Evolutionary conservation across 2,888 invertebrate genomes (phyloP).

Genomic region (Lymantria dispar): DNA sequence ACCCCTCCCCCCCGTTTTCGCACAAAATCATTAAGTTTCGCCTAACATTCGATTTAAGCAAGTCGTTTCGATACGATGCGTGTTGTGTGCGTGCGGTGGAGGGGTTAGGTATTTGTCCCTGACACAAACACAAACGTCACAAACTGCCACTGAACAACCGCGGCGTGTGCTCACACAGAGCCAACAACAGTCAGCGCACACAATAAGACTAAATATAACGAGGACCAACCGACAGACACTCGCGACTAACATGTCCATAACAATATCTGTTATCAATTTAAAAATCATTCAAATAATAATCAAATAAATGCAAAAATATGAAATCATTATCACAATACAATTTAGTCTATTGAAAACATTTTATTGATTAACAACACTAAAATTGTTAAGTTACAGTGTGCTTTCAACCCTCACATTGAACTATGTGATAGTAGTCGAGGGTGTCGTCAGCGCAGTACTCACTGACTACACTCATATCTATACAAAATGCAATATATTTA

Average conservation of each 20-base stretch:
- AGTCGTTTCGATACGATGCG: not conserved
- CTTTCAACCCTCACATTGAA: no score
- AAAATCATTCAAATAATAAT: conserved; percentile 28
- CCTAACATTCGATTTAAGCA: not conserved
- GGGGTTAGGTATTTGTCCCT: no score
- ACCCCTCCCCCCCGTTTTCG: no score
- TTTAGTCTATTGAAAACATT: not conserved
- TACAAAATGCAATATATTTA: not conserved
- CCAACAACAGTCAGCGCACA: not conserved
- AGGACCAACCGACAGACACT: conserved; percentile 8
- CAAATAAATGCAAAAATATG: conserved; percentile 30
- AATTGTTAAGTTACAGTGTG: no score
- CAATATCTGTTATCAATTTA: conserved; percentile 34
- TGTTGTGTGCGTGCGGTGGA: not conserved
- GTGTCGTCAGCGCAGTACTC: no score
- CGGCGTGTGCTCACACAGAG: conserved; percentile 7
- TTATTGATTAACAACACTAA: no score
- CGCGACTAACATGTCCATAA: not conserved
- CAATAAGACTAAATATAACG: conserved; percentile 13
- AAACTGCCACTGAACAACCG: conserved; percentile 46
- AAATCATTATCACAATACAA: conserved; percentile 18
- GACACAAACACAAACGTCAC: conserved; percentile 27
- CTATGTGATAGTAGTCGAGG: no score
- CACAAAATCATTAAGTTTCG: no score
- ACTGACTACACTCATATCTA: no score